Conservation (phyloP, 2,113 vertebrate genomes). For the Rhegmatorhina hoffmannsi region DNA sequence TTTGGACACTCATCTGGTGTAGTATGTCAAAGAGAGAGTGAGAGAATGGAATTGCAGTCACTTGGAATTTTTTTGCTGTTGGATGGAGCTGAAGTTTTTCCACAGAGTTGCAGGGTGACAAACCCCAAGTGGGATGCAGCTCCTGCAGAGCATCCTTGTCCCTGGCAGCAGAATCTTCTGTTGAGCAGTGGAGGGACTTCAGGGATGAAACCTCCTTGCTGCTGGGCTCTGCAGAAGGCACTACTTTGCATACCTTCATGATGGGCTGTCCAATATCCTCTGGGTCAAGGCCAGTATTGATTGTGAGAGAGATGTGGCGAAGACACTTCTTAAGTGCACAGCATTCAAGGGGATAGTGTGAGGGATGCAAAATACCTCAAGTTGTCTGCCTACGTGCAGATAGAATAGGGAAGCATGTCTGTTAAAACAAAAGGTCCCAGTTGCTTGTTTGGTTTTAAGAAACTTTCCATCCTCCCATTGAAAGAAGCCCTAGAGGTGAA, state of each 20-base stretch:
- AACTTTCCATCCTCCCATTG: slow-evolving; percentile 63
- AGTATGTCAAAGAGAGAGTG: neutral
- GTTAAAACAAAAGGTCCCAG: slow-evolving; percentile 41
- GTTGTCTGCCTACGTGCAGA: slow-evolving; percentile 38
- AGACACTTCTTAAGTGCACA: neutral
- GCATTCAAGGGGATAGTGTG: neutral
- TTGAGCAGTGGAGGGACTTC: neutral
- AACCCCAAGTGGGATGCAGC: neutral
- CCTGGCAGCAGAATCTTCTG: neutral
- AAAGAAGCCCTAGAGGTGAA: slow-evolving; percentile 33
- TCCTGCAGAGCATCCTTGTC: neutral
- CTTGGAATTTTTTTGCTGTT: neutral
- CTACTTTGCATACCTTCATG: neutral
- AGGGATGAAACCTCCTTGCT: neutral
- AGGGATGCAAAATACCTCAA: neutral
- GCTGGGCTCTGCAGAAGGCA: neutral
- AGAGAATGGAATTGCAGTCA: neutral
- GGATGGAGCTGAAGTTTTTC: neutral
- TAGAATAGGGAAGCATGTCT: neutral
- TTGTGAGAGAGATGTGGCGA: neutral
- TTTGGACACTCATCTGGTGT: neutral
- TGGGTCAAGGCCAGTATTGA: neutral
- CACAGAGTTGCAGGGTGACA: neutral
- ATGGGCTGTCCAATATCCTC: neutral
- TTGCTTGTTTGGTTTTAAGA: slow-evolving; percentile 57